Conservation (phyloP, 2,113 vertebrate species). For the Entelurus aequoreus region DNA sequence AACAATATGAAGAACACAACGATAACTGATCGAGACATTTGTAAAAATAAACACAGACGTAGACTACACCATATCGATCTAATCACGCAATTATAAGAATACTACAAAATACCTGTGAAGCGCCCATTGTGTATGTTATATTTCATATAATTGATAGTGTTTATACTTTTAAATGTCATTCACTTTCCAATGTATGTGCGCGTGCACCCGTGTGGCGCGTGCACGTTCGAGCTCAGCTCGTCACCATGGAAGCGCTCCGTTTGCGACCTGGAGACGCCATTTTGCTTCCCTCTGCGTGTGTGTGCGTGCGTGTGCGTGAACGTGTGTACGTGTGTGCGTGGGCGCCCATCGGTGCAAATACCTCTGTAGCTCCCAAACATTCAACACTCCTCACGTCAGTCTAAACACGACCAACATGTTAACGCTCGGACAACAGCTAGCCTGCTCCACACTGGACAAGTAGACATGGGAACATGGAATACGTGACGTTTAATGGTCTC, state of each 20-base stretch:
- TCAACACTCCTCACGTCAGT: conserved; percentile 22
- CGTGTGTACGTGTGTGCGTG: conserved; percentile 19
- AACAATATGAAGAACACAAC: too few relatives aligned
- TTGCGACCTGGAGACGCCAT: conserved; percentile 76
- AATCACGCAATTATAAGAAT: too few relatives aligned
- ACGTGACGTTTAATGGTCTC: conserved; percentile 20
- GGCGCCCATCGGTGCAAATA: conserved; percentile 39
- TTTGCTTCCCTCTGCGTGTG: conserved; percentile 56
- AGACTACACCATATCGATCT: too few relatives aligned
- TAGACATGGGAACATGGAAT: conserved; percentile 28
- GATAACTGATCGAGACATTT: too few relatives aligned
- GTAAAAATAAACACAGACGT: too few relatives aligned
- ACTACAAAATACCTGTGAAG: too few relatives aligned
- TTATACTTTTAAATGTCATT: not conserved
- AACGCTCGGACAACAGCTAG: conserved; percentile 1
- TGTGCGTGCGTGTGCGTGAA: not conserved
- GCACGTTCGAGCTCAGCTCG: conserved; percentile 30
- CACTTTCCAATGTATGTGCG: not conserved
- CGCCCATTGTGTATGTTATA: too few relatives aligned
- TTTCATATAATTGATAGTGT: not conserved
- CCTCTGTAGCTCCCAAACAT: conserved; percentile 43
- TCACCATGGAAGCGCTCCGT: conserved; percentile 78
- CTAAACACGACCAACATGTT: conserved; percentile 27
- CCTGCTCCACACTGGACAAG: conserved; percentile 9
- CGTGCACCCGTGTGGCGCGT: conserved; percentile 12